These are phyloP conservation scores for Rhinogobio ventralis DNA, from an alignment of 2,797 vertebrate species.

Conservation along the genomic window DNA sequence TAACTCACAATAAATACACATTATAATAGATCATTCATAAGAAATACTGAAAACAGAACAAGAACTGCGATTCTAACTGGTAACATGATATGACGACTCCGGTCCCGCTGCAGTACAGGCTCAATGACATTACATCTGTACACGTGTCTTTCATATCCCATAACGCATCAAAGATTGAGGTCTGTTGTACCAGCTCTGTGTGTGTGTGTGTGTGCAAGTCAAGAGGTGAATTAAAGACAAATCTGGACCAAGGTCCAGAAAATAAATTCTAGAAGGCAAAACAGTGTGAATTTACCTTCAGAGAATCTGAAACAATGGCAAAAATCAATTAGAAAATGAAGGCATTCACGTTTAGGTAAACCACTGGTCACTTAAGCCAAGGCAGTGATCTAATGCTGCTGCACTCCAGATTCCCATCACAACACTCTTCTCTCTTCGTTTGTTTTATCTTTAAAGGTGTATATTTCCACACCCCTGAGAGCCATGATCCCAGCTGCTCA, in stretches of 20 bases:
- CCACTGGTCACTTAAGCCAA: slow-evolving; percentile 40
- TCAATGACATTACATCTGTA: slow-evolving; percentile 68
- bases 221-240: slow-evolving; percentile 48
- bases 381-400: slow-evolving; percentile 45
- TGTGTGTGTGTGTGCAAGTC: slow-evolving; percentile 43
- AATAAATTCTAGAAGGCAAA: slow-evolving; percentile 51
- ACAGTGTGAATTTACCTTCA: slow-evolving; percentile 20
- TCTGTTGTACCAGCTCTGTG: slow-evolving; percentile 47
- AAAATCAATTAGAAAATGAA: slow-evolving; percentile 47
- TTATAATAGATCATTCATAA: slow-evolving; percentile 93
- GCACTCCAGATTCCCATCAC: slow-evolving; percentile 19
- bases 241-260: slow-evolving; percentile 24
- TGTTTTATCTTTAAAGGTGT: slow-evolving; percentile 20
- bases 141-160: slow-evolving; percentile 50
- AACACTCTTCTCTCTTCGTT: slow-evolving; percentile 36
- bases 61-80: slow-evolving; percentile 78
- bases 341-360: slow-evolving; percentile 52
- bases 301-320: neutral
- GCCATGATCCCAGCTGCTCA: neutral
- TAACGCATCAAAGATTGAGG: slow-evolving; percentile 53
- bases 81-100: slow-evolving; percentile 66
- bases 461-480: neutral
- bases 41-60: slow-evolving; percentile 92
- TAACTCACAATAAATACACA: slow-evolving; percentile 99
- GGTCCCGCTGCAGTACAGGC: slow-evolving; percentile 68